Evolutionary conservation across 2,113 vertebrate genomes (phyloP).

Genomic region (Hoplias malabaricus): DNA sequence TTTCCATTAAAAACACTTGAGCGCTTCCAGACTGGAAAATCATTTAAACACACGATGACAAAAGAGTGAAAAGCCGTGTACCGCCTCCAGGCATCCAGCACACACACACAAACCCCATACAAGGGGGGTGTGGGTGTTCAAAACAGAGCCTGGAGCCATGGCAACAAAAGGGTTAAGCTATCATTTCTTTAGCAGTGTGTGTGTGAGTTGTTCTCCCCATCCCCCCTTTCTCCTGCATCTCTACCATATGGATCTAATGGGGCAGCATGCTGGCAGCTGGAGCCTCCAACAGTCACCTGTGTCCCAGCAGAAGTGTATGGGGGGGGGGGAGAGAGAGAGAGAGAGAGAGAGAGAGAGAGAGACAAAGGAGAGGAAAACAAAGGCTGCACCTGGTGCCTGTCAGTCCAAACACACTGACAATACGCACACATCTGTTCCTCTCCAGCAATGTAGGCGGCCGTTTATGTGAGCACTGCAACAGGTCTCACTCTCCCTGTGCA

Average conservation of each 20-base stretch:
- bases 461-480: constrained; percentile 68
- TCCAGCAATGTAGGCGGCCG: constrained; percentile 51
- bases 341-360: constrained; percentile 65
- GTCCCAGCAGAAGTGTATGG: constrained; percentile 52
- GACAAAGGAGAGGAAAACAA: constrained; percentile 82
- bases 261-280: constrained; percentile 94
- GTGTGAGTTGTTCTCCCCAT: constrained; percentile 10
- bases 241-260: constrained; percentile 96
- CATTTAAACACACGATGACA: constrained; percentile 47
- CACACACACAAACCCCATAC: constrained; percentile 30
- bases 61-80: constrained; percentile 31
- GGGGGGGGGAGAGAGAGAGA: constrained; percentile 55
- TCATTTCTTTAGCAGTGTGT: constrained; percentile 50
- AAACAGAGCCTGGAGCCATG: constrained; percentile 10
- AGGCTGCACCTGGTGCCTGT: constrained; percentile 93
- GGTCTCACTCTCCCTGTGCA: constrained; percentile 52
- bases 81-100: constrained; percentile 37
- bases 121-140: neutral
- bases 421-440: constrained; percentile 88
- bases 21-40: constrained; percentile 44
- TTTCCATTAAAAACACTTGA: constrained; percentile 52
- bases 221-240: constrained; percentile 53
- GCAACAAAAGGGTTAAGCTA: constrained; percentile 58
- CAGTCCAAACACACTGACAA: constrained; percentile 78
- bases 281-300: constrained; percentile 97